Conservation (phyloP, 2,113 vertebrate genomes). For the Mesembrinibis cayennensis region DNA sequence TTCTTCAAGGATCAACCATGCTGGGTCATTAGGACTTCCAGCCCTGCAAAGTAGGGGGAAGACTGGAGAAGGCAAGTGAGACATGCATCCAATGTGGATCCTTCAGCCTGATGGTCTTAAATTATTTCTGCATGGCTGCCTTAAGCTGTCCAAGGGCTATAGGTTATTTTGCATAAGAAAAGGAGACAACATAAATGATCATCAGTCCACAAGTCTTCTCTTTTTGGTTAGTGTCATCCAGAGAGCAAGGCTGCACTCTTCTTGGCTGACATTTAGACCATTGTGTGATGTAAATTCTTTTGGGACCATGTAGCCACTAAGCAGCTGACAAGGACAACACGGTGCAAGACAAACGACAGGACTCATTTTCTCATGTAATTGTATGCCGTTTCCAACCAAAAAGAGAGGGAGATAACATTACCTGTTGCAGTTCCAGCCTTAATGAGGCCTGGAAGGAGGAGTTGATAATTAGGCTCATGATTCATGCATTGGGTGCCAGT, state of each 20-base stretch:
- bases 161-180: background rate
- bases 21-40: background rate
- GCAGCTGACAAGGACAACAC: background rate
- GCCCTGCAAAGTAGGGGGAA: background rate
- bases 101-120: background rate
- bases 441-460: background rate
- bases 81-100: background rate
- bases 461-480: background rate
- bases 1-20: rapidly evolving
- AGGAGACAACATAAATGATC: background rate
- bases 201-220: background rate
- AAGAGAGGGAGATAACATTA: background rate
- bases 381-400: background rate
- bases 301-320: background rate
- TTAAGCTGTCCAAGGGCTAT: background rate
- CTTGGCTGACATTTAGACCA: background rate
- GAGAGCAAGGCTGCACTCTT: background rate
- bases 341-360: background rate
- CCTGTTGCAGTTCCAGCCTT: background rate
- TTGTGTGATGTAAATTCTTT: background rate
- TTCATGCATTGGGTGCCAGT: background rate
- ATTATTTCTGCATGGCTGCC: background rate
- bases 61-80: background rate
- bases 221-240: background rate
- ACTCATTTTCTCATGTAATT: background rate